Evolutionary conservation across 2,113 vertebrate species (phyloP), one percentile per base, ranked within the genome.

Genomic region (Ranitomeya variabilis): DNA sequence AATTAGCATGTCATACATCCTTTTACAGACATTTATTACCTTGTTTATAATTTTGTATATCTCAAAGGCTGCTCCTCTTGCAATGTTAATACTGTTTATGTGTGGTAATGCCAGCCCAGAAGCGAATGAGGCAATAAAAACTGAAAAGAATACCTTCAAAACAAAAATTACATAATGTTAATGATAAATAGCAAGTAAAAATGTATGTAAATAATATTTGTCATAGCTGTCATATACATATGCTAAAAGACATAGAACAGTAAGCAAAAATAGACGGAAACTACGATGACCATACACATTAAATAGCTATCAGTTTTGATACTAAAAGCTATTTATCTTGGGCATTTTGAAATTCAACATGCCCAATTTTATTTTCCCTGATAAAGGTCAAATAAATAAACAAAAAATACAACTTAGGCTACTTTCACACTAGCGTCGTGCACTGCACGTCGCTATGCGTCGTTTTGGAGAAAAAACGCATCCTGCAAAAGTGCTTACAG

Each of bases 31-130:
- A 60, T 60, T 60, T 57, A 7, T 57, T 94, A 96, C 96, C 90
- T 94, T 94, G 85, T 93, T 95, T 62, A 97, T 96, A 73, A 96
- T 95, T 4, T 54, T 94, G 91, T 96, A 97, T 12, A 97, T 90
- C 90, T 94, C 93, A 83, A 93, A 96, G 62, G 96, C 96, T 89
- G 96, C 96, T 55, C 95, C 95, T 80, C 93, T 93, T 64, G 96
- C 95, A 1, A 93, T 96, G 85, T 95, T 92, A 64, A 97, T 69
- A 14, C 91, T 93, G 90, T 97, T 95, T 77, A 97, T 91, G 79
- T 95, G 95, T 89, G 96, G 95, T 87, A 93, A 92, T 2, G 91
- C 94, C 21, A 95, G 94, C 51, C 94, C 95, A 78, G 97, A 4
- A 54, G 92, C 94, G 82, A 96, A 95, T 19, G 95, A 55, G 21